Conservation (phyloP, 2,797 vertebrate species). For the Neoniphon sammara region DNA sequence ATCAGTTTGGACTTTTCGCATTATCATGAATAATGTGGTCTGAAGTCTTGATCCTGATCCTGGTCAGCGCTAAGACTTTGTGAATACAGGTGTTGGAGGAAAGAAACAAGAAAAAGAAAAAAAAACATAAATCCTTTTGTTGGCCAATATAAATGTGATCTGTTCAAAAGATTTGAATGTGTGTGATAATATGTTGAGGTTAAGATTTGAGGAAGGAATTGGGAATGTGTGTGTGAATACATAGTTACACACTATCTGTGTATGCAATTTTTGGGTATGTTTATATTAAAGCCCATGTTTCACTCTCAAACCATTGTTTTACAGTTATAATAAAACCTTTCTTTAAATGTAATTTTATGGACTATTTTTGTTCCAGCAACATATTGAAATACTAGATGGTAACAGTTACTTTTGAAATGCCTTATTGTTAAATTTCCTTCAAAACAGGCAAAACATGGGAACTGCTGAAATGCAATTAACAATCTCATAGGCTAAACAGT, state of each 20-base stretch:
- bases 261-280: slow-evolving; percentile 75
- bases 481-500: background rate
- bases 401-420: no score
- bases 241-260: slow-evolving; percentile 57
- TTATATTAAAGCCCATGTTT: slow-evolving; percentile 66
- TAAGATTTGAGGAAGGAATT: slow-evolving; percentile 18
- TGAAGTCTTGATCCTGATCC: slow-evolving; percentile 23
- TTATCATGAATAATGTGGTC: slow-evolving; percentile 28
- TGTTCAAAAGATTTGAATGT: slow-evolving; percentile 57
- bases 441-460: background rate
- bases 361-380: background rate
- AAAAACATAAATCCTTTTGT: slow-evolving; percentile 44
- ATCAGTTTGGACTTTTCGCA: slow-evolving; percentile 37
- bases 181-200: slow-evolving; percentile 36
- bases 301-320: slow-evolving; percentile 72
- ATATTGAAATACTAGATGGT: background rate
- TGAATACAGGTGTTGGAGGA: slow-evolving; percentile 19
- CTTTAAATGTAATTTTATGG: slow-evolving; percentile 51
- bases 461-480: background rate
- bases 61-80: slow-evolving; percentile 31
- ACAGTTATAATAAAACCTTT: slow-evolving; percentile 78
- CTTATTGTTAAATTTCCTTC: background rate
- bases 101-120: background rate
- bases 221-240: slow-evolving; percentile 14
- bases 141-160: slow-evolving; percentile 54